Percentiles rank a stretch among this genome's conserved stretches.
Evolutionary conservation across 2,888 invertebrate genomes (phyloP).

Genomic region (Campopleginae sp.): DNA sequence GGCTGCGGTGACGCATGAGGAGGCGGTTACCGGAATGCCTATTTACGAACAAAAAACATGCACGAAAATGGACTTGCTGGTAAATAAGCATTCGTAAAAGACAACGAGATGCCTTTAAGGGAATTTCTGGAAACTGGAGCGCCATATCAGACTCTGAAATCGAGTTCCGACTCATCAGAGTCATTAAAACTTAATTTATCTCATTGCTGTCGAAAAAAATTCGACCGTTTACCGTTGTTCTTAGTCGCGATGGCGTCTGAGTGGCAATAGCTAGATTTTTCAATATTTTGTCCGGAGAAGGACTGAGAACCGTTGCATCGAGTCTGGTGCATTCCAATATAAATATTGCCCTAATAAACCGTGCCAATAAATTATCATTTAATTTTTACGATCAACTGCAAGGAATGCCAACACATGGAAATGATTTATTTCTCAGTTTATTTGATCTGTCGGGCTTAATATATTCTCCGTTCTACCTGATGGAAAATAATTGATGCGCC

Average conservation of each 20-base stretch:
- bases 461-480: constrained; percentile 3
- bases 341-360: constrained; percentile 13
- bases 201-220: neutral
- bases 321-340: neutral
- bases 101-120: neutral
- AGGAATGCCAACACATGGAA: neutral
- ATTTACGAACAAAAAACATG: constrained; percentile 2
- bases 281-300: neutral
- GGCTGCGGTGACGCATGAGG: constrained; percentile 54
- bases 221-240: neutral
- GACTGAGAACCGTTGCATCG: neutral
- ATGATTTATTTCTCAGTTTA: constrained; percentile 14
- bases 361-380: constrained; percentile 19
- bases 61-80: neutral
- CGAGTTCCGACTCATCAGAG: neutral
- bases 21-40: constrained; percentile 46
- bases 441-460: neutral
- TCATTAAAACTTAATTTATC: neutral
- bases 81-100: neutral
- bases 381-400: neutral
- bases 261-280: neutral
- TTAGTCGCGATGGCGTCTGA: neutral
- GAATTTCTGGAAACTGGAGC: neutral
- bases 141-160: neutral
- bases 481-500: constrained; percentile 6